These are phyloP conservation scores for Aphidius colemani DNA, from an alignment of 2,888 invertebrate species.

Conservation along the genomic window DNA sequence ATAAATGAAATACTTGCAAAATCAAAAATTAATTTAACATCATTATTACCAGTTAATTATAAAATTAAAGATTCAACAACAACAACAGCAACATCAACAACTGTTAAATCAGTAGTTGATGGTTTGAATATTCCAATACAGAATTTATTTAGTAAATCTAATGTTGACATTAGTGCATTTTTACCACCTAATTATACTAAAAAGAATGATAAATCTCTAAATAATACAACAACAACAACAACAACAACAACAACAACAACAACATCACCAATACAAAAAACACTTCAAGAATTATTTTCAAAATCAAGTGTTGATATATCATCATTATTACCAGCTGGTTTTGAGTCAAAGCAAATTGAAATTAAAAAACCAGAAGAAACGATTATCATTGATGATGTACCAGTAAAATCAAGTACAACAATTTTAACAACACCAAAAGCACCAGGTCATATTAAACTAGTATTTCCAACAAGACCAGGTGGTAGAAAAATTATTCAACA, in stretches of 20 bases:
- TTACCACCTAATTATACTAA: constrained; percentile 71
- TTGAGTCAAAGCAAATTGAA: constrained; percentile 59
- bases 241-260: constrained; percentile 6
- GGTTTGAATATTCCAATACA: constrained; percentile 26
- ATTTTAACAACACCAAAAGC: constrained; percentile 56
- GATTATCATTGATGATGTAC: constrained; percentile 16
- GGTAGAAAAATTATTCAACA: constrained; percentile 66
- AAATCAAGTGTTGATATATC: constrained; percentile 57
- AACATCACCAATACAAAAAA: constrained; percentile 36
- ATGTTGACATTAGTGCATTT: constrained; percentile 66
- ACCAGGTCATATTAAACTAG: constrained; percentile 67
- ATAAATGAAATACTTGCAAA: constrained; percentile 52
- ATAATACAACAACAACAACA: neutral
- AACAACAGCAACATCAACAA: constrained; percentile 9
- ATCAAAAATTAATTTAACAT: constrained; percentile 62
- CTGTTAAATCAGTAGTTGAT: neutral
- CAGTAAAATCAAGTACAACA: constrained; percentile 48
- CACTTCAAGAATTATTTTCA: constrained; percentile 52
- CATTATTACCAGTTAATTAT: constrained; percentile 69
- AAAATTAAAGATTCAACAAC: constrained; percentile 57
- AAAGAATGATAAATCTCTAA: constrained; percentile 1
- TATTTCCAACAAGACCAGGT: constrained; percentile 81
- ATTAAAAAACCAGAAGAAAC: constrained; percentile 28
- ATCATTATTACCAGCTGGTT: constrained; percentile 65
- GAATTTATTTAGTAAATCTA: constrained; percentile 47